Evolutionary conservation across 2,113 vertebrate genomes (phyloP).

Genomic region (Puma concolor): DNA sequence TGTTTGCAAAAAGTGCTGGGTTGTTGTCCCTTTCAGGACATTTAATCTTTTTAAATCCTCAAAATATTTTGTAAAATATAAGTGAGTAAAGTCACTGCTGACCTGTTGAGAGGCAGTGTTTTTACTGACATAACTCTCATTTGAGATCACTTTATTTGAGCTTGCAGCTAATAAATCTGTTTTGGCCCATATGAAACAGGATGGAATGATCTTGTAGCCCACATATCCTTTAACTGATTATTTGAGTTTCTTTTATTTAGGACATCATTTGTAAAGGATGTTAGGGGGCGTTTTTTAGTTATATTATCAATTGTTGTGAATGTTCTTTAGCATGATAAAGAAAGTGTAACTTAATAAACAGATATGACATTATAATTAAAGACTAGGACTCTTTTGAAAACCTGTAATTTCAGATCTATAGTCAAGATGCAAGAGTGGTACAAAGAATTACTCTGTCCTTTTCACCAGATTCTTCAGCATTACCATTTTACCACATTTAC

Average conservation of each 20-base stretch:
- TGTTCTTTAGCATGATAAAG: conserved; percentile 46
- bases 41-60: conserved; percentile 84
- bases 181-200: conserved; percentile 66
- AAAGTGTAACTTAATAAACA: conserved; percentile 49
- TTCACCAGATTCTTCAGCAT: background rate
- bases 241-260: conserved; percentile 55
- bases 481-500: background rate
- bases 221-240: conserved; percentile 58
- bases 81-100: conserved; percentile 81
- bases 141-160: conserved; percentile 81
- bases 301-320: conserved; percentile 51
- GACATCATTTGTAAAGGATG: background rate
- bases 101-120: conserved; percentile 75
- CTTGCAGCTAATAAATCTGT: conserved; percentile 75
- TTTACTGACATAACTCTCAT: conserved; percentile 81
- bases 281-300: background rate
- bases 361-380: conserved; percentile 30
- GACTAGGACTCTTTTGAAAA: conserved; percentile 36
- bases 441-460: background rate
- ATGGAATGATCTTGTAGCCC: conserved; percentile 69
- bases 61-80: conserved; percentile 84
- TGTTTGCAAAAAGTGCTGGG: conserved; percentile 77
- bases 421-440: background rate
- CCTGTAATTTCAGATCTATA: background rate
- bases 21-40: conserved; percentile 72